Conservation (phyloP, 2,888 invertebrate species). For the Rotaria socialis region DNA sequence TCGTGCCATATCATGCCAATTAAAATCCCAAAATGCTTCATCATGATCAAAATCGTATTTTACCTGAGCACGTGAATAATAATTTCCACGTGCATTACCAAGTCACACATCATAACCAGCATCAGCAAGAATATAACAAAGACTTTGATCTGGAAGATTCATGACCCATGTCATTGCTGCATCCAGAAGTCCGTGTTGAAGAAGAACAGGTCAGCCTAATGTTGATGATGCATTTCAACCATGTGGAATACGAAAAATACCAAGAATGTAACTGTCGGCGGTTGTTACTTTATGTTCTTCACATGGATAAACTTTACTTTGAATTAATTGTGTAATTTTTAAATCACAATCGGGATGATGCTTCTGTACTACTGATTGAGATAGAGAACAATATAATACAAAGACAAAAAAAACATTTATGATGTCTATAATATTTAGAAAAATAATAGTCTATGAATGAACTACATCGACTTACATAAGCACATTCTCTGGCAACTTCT, state of each 20-base stretch:
- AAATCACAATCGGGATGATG: slow-evolving; percentile 20
- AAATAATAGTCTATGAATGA: neutral
- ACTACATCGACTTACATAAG: neutral
- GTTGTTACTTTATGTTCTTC: slow-evolving; percentile 62
- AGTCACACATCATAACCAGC: slow-evolving; percentile 72
- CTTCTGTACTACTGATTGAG: neutral
- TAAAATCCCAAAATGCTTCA: slow-evolving; percentile 69
- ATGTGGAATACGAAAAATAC: slow-evolving; percentile 72
- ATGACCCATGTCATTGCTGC: slow-evolving; percentile 76
- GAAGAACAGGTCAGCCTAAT: slow-evolving; percentile 53
- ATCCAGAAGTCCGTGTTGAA: slow-evolving; percentile 68
- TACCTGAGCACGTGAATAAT: slow-evolving; percentile 69
- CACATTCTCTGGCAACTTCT: neutral
- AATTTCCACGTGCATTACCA: slow-evolving; percentile 77
- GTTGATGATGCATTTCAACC: slow-evolving; percentile 51
- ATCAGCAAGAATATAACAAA: slow-evolving; percentile 57
- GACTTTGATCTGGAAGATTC: slow-evolving; percentile 67
- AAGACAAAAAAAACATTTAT: neutral
- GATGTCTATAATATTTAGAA: neutral
- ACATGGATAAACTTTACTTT: slow-evolving; percentile 58
- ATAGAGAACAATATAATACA: neutral
- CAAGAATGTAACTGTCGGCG: slow-evolving; percentile 76
- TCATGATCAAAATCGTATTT: slow-evolving; percentile 62
- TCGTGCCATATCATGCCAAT: slow-evolving; percentile 51
- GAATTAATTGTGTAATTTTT: slow-evolving; percentile 51